phyloP scores from a whole-genome alignment of 2,888 invertebrate species.

The Torymus aiolomorphi region DNA sequence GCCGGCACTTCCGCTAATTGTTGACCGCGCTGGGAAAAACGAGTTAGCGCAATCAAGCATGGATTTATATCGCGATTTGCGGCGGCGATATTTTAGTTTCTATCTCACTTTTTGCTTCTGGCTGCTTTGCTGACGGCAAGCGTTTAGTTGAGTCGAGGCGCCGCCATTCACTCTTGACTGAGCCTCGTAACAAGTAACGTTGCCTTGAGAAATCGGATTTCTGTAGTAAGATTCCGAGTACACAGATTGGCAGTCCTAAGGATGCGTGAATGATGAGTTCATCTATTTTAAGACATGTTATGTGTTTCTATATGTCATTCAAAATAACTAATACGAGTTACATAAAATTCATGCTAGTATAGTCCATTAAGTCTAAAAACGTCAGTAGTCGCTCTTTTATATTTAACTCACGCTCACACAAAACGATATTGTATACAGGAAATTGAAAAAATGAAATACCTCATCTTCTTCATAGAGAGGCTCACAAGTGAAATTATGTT shows the following conservation, averaged over 20 bases:
- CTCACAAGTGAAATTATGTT: conserved; percentile 42
- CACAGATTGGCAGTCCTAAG: conserved; percentile 31
- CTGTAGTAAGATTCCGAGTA: not conserved
- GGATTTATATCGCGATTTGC: not conserved
- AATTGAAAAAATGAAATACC: conserved; percentile 30
- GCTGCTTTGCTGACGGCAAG: not conserved
- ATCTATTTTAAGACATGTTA: too few species aligned
- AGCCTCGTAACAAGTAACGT: not conserved
- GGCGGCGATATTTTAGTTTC: not conserved
- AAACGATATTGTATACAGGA: not conserved
- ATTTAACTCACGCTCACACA: not conserved
- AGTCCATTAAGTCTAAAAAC: too few species aligned
- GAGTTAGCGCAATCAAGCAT: not conserved
- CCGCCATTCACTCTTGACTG: not conserved
- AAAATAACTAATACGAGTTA: too few species aligned
- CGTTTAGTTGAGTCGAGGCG: not conserved
- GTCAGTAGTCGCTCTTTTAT: too few species aligned
- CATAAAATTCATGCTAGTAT: too few species aligned
- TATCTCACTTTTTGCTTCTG: conserved; percentile 26
- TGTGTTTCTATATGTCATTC: too few species aligned
- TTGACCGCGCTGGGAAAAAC: conserved; percentile 5
- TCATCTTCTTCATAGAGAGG: conserved; percentile 58
- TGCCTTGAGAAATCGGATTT: not conserved
- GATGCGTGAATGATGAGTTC: too few species aligned
- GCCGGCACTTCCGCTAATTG: not conserved